These are phyloP conservation scores for Glaucopsyche alexis DNA, from an alignment of 2,888 invertebrate species.

Conservation along the genomic window DNA sequence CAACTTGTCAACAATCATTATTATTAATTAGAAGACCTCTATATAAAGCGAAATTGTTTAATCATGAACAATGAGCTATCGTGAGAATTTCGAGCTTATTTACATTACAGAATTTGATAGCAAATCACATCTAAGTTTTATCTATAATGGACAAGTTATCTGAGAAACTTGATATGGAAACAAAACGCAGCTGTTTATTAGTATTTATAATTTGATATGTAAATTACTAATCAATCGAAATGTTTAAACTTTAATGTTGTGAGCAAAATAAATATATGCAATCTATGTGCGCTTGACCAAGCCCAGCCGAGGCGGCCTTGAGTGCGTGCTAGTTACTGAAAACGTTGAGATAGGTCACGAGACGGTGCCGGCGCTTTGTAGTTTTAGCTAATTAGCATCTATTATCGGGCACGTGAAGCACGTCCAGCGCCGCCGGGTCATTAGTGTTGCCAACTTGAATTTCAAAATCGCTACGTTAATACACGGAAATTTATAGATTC, in stretches of 20 bases:
- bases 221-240: not conserved
- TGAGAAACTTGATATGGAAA: not conserved
- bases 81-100: not conserved
- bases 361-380: constrained; percentile 2
- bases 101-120: not conserved
- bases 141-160: not conserved
- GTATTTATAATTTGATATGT: not conserved
- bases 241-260: not conserved
- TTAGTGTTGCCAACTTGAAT: not conserved
- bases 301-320: constrained; percentile 1
- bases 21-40: constrained; percentile 1
- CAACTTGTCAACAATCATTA: constrained; percentile 5
- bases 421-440: constrained; percentile 1
- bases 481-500: too few relatives aligned
- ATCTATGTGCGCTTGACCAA: not conserved
- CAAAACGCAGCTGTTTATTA: not conserved
- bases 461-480: too few relatives aligned
- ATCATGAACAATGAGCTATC: not conserved
- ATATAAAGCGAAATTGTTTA: constrained; percentile 14
- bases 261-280: not conserved
- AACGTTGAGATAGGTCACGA: constrained; percentile 26
- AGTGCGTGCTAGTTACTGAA: constrained; percentile 3
- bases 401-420: constrained; percentile 9
- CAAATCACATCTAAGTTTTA: too few relatives aligned
- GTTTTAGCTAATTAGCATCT: constrained; percentile 24